Base-by-base conservation (phyloP, 2,888 invertebrate genomes). In the Hydropsyche betteni region DNA sequence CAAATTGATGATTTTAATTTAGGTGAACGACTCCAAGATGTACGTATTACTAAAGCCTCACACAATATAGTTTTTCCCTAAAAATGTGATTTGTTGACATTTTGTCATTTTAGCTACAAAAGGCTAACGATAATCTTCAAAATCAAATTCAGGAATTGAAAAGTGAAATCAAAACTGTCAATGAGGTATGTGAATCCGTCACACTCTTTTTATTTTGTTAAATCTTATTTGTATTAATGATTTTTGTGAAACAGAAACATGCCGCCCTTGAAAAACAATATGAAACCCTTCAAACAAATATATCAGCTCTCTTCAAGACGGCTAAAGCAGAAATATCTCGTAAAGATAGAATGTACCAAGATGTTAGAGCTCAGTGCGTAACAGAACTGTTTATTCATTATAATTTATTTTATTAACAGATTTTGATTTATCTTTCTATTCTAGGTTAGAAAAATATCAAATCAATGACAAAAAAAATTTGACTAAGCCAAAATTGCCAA, bases 1-100 rank as follows among this genome's bases (percentile, higher is more conserved):
- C 36, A 69, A 44, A 24, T 75, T 3, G 74, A 75, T n/a, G 61
- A 75, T 16, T 75, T 69, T 68, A 53, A 69, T 16, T 69, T 75
- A n/a, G 51, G 44, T 34, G 38, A 69, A 16, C 52, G 36, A 50
- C n/a, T 53, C 10, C 44, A 8, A 1, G 10, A 44, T 10, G 44
- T 44, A 44, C 1, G 44, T 44, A 8, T 44, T 24, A 24, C 24
- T 24, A 24, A 24, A 24, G 24, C 24, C 24, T 24, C 24, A 24
- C 24, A 24, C 24, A 24, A 24, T 24, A 24, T 24, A 24, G 24
- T 24, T 24, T 24, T 24, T 24, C 2, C 24, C 24, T 24, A 2
- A 24, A 24, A 24, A 24, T 24, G 2, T 2, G 24, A 2, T 24
- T 24, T 24, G 24, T 24, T 24, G 2, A 24, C 24, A 24, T 24